Evolutionary conservation across 2,113 vertebrate species (phyloP).

Genomic region (Spea bombifrons): DNA sequence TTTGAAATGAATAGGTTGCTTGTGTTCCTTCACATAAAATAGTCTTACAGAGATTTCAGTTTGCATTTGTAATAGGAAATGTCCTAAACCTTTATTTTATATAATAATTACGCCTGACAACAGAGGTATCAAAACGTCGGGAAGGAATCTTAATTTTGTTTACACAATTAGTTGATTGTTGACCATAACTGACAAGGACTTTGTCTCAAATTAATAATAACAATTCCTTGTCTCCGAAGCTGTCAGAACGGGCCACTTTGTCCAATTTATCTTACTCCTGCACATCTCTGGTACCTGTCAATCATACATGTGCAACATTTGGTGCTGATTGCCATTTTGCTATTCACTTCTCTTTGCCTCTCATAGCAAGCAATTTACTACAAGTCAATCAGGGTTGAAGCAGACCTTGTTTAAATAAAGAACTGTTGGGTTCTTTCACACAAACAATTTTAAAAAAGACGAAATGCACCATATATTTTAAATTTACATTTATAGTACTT

Average conservation of each 20-base stretch:
- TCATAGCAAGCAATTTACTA: conserved; percentile 78
- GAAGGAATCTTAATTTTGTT: conserved; percentile 72
- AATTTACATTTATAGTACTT: conserved; percentile 73
- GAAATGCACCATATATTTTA: conserved; percentile 71
- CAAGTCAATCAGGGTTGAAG: conserved; percentile 82
- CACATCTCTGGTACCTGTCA: conserved; percentile 81
- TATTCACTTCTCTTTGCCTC: conserved; percentile 76
- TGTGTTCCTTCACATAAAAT: conserved; percentile 31
- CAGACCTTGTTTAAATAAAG: conserved; percentile 82
- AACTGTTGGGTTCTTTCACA: conserved; percentile 73
- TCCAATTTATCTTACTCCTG: conserved; percentile 83
- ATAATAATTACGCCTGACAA: conserved; percentile 48
- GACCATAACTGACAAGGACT: conserved; percentile 77
- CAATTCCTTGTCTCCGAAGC: conserved; percentile 79
- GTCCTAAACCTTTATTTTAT: conserved; percentile 51
- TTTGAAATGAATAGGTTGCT: conserved; percentile 36
- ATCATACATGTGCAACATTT: conserved; percentile 79
- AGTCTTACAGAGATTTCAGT: conserved; percentile 33
- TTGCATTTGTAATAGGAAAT: conserved; percentile 49
- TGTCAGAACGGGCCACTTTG: conserved; percentile 78
- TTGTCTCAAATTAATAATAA: conserved; percentile 77
- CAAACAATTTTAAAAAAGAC: conserved; percentile 75
- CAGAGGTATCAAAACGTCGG: conserved; percentile 56
- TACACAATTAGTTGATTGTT: conserved; percentile 74
- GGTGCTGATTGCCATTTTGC: conserved; percentile 81